Evolutionary conservation across 1,140 invertebrate species (phyloP).

Genomic region (Drosophila murphyi): DNA sequence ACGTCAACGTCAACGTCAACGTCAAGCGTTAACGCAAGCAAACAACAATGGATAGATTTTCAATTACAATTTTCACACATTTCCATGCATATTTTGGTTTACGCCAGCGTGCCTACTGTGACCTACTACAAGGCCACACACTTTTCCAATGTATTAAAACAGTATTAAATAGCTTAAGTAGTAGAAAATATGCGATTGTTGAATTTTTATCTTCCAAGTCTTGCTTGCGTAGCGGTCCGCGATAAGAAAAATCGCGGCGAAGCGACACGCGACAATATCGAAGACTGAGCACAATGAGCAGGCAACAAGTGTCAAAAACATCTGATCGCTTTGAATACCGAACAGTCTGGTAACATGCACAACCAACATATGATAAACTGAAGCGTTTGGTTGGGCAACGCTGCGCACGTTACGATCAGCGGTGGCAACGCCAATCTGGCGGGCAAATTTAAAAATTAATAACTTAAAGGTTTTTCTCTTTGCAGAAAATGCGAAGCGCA

Average conservation of each 20-base stretch:
- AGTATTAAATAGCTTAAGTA: slow-evolving; percentile 17
- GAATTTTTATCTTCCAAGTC: slow-evolving; percentile 7
- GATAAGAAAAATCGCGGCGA: slow-evolving; percentile 42
- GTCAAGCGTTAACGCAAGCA: slow-evolving; percentile 45
- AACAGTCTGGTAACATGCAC: slow-evolving; percentile 24
- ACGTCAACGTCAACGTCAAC: slow-evolving; percentile 17
- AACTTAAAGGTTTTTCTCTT: slow-evolving; percentile 21
- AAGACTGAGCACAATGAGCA: slow-evolving; percentile 29
- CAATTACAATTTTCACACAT: slow-evolving; percentile 55
- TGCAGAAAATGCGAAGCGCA: slow-evolving; percentile 62
- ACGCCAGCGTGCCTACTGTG: slow-evolving; percentile 20
- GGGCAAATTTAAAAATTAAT: neutral
- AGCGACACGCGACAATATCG: slow-evolving; percentile 44
- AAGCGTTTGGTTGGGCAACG: slow-evolving; percentile 20
- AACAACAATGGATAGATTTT: slow-evolving; percentile 57
- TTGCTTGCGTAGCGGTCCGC: slow-evolving; percentile 33
- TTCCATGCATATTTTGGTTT: slow-evolving; percentile 41
- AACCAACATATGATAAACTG: slow-evolving; percentile 20
- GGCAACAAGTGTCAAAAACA: slow-evolving; percentile 58
- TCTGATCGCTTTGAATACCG: slow-evolving; percentile 29
- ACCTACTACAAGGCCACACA: slow-evolving; percentile 10
- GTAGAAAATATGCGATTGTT: slow-evolving; percentile 21
- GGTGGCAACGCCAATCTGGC: slow-evolving; percentile 5
- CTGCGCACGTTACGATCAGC: slow-evolving; percentile 7
- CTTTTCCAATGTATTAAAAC: slow-evolving; percentile 25